These are phyloP conservation scores for Listronotus oregonensis DNA, from an alignment of 1,140 invertebrate genomes.

Conservation along the genomic window DNA sequence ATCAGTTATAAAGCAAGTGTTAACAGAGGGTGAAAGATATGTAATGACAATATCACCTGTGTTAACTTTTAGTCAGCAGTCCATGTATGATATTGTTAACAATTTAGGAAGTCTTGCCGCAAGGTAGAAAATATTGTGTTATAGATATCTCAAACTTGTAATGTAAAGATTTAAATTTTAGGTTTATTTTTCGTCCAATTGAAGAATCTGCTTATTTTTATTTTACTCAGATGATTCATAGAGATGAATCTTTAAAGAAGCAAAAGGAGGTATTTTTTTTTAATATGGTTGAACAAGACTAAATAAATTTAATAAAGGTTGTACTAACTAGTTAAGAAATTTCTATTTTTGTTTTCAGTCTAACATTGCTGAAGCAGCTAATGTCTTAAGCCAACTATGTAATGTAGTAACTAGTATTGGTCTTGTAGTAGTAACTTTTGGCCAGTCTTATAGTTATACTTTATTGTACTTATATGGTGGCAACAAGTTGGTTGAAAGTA, in stretches of 20 bases:
- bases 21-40: conserved; percentile 97
- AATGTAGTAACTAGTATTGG: conserved; percentile 84
- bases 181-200: conserved; percentile 95
- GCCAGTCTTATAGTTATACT: conserved; percentile 85
- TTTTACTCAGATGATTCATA: conserved; percentile 89
- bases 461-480: conserved; percentile 90
- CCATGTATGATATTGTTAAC: conserved; percentile 93
- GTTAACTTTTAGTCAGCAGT: conserved; percentile 90
- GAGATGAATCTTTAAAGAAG: conserved; percentile 71
- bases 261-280: conserved; percentile 76
- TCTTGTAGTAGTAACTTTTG: conserved; percentile 83
- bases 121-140: conserved; percentile 47
- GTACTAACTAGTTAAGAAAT: too few relatives aligned
- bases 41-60: conserved; percentile 95
- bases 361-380: conserved; percentile 75
- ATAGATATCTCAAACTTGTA: too few relatives aligned
- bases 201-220: conserved; percentile 96
- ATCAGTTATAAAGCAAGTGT: conserved; percentile 89
- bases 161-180: conserved; percentile 40
- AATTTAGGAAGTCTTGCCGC: conserved; percentile 96
- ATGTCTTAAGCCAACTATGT: conserved; percentile 80
- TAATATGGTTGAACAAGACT: too few relatives aligned
- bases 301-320: too few relatives aligned
- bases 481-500: conserved; percentile 67
- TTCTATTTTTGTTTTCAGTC: conserved; percentile 58